A percentile compares a stretch with the other conserved stretches of the same genome.
Conservation (phyloP, 2,888 invertebrate species). For the Polyommatus iphigenia region DNA sequence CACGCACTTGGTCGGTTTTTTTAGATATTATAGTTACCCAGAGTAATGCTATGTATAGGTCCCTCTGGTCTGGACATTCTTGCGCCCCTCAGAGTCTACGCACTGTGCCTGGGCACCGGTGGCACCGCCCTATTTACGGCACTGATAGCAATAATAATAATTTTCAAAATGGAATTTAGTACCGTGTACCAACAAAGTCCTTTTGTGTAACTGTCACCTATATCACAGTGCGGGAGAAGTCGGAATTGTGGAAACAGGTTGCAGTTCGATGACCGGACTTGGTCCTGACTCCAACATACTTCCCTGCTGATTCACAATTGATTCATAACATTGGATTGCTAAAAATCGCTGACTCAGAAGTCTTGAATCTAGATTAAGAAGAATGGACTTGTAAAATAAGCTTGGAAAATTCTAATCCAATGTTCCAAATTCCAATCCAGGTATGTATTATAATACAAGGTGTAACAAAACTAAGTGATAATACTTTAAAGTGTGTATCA, state of each 20-base stretch:
- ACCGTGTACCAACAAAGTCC: neutral
- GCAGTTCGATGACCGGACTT: constrained; percentile 9
- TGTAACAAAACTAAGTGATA: too few relatives aligned
- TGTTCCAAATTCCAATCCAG: too few relatives aligned
- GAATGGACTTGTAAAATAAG: neutral
- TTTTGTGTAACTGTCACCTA: constrained; percentile 9
- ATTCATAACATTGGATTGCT: neutral
- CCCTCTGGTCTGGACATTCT: too few relatives aligned
- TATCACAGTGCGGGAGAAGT: neutral
- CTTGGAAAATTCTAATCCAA: neutral
- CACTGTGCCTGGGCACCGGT: too few relatives aligned
- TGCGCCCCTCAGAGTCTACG: too few relatives aligned
- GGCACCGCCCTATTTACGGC: too few relatives aligned
- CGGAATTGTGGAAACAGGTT: constrained; percentile 19
- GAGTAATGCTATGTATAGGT: too few relatives aligned
- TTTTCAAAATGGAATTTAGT: neutral
- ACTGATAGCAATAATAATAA: neutral
- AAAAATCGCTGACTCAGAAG: neutral
- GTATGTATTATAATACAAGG: too few relatives aligned
- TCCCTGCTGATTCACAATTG: constrained; percentile 15
- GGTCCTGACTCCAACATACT: constrained; percentile 13
- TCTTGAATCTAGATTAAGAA: neutral
- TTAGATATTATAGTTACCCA: too few relatives aligned
- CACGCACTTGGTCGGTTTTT: too few relatives aligned
- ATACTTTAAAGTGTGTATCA: too few relatives aligned